Base-by-base conservation (phyloP, 1,140 invertebrate genomes). In the Magallana angulata region DNA sequence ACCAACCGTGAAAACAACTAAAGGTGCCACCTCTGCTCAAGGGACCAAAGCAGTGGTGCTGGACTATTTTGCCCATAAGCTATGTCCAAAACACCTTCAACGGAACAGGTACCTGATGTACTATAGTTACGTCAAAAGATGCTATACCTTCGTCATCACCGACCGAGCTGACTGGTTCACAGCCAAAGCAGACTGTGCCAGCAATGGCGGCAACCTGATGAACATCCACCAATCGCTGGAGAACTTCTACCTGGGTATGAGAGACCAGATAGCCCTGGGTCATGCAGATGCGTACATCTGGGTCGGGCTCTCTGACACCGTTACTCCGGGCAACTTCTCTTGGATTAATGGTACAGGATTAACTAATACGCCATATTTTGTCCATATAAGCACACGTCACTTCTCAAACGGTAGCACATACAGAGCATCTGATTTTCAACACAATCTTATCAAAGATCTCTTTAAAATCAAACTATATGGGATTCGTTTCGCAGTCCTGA, bases 91-190 rank as follows among this genome's bases (percentile, higher is more conserved):
- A 76, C 68, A 76, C 14, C 68, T 76, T 11, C 24, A 36, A 30
- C 68, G 68, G 12, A 76, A 76, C 68, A 76, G 24, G 24, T 76
- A 76, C 24, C 68, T 76, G 36, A 76, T 76, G 68, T 76, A 76
- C 24, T 76, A 76, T 24, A 76, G 68, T 30, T 76, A 76, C 24
- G 68, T 76, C 24, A 36, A 76, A 8, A 8, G 68, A 30, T 76
- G 68, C 9, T 76, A 76, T 30, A 76, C 68, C 24, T 76, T 76
- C 8, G 24, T 76, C 24, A 76, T 76, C 24, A 76, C 24, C 12
- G 68, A 76, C 24, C 24, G 24, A 30, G 68, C 68, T 30, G 68
- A 76, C 68, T 76, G 68, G 68, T 76, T 76, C 24, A 76, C 68
- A 1, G 68, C 68, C 9, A 76, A 76, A 9, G 68, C 24, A 18